phyloP scores from a whole-genome alignment of 2,888 invertebrate species.

The Mesorhabditis spiculigera region DNA sequence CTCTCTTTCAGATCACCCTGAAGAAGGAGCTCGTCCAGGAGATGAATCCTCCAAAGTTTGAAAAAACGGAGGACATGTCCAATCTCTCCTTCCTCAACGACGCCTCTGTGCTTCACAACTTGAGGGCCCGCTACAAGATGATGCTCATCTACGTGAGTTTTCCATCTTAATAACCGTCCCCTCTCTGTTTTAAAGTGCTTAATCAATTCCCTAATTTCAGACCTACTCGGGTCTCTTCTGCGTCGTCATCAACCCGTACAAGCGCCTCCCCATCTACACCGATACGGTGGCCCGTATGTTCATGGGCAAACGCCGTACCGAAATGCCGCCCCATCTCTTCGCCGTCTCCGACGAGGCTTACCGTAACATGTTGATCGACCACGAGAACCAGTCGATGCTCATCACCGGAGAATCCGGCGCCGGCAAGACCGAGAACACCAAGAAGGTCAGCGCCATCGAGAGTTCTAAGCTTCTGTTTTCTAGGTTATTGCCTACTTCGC shows the following conservation, averaged over 20 bases:
- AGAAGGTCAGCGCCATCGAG: conserved; percentile 97
- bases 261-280: conserved; percentile 98
- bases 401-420: conserved; percentile 99
- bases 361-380: conserved; percentile 69
- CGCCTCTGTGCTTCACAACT: conserved; percentile 95
- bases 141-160: conserved; percentile 70
- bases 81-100: conserved; percentile 98
- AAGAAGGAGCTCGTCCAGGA: conserved; percentile 87
- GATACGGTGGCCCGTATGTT: conserved; percentile 91
- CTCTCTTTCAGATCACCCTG: conserved; percentile 67
- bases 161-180: background rate
- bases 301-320: conserved; percentile 73
- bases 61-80: conserved; percentile 71
- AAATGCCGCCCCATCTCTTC: conserved; percentile 59
- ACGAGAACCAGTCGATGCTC: conserved; percentile 99
- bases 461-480: conserved; percentile 65
- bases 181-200: background rate
- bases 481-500: conserved; percentile 84
- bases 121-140: conserved; percentile 94
- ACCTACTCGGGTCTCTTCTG: conserved; percentile 99
- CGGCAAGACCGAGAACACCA: conserved; percentile 99
- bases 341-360: conserved; percentile 54
- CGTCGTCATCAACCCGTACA: conserved; percentile 99
- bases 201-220: conserved; percentile 65
- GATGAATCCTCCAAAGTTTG: conserved; percentile 98